These are phyloP conservation scores for Apogon talboti DNA, from an alignment of 2,797 vertebrate genomes.

Conservation along the genomic window DNA sequence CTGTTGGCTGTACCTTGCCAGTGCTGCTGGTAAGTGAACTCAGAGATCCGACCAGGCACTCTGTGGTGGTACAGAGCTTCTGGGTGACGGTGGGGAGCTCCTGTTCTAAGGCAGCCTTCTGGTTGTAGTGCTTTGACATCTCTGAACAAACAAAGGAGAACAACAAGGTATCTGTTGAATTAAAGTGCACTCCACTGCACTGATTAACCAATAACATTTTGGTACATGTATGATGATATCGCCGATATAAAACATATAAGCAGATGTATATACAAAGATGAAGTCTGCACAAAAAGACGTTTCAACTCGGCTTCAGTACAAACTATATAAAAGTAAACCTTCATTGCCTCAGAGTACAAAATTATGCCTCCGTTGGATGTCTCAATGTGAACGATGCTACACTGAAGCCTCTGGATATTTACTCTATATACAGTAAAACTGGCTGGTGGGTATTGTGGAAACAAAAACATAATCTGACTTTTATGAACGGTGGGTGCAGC, in stretches of 20 bases:
- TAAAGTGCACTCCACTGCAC: background rate
- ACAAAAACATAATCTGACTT: conserved; percentile 12
- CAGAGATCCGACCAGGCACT: conserved; percentile 94
- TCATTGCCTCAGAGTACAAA: conserved; percentile 21
- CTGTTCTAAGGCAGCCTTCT: conserved; percentile 92
- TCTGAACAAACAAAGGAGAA: conserved; percentile 78
- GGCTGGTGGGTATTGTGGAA: conserved; percentile 1
- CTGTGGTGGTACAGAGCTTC: conserved; percentile 95
- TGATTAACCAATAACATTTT: background rate
- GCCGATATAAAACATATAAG: no score
- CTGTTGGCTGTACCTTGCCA: conserved; percentile 89
- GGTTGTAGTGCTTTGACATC: conserved; percentile 94
- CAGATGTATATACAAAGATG: background rate
- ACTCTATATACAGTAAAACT: conserved; percentile 2
- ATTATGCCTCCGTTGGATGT: conserved; percentile 8
- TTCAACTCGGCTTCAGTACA: conserved; percentile 15
- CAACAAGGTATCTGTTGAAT: background rate
- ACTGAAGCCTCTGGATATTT: conserved; percentile 24
- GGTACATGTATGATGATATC: no score
- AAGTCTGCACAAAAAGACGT: conserved; percentile 1
- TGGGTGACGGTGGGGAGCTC: conserved; percentile 93
- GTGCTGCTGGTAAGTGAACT: conserved; percentile 90
- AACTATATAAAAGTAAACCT: conserved; percentile 7
- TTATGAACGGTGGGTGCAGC: conserved; percentile 15
- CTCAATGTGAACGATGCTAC: background rate